Percentiles rank a stretch among this genome's conserved stretches.
Evolutionary conservation across 1,140 invertebrate genomes (phyloP).

Genomic region (Drosophila asahinai): DNA sequence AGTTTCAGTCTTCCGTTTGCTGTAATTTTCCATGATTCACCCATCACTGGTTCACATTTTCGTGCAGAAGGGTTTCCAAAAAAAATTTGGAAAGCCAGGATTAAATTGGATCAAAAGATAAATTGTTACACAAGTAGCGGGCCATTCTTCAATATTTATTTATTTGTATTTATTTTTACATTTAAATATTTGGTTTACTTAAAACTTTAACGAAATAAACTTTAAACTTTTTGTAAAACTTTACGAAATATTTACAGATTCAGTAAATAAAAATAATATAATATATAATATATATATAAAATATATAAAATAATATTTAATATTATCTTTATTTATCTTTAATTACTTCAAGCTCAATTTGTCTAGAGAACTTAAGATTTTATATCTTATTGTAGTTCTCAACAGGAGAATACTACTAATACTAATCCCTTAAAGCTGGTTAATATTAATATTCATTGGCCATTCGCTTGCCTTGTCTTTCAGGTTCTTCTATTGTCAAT

Average conservation of each 20-base stretch:
- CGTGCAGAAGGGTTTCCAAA: not conserved
- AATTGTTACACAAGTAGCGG: not conserved
- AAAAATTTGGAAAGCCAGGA: not conserved
- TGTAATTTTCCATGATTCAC: conserved; percentile 61
- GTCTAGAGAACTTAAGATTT: no score
- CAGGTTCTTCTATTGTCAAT: not conserved
- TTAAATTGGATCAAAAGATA: fast-evolving
- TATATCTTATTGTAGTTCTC: no score
- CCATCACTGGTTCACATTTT: conserved; percentile 36
- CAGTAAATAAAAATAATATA: no score
- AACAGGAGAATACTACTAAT: no score
- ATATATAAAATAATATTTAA: no score
- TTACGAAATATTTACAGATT: no score
- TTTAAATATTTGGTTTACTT: not conserved
- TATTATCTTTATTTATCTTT: no score
- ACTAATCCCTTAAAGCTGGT: not conserved
- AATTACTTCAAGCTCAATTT: no score
- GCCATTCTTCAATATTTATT: not conserved
- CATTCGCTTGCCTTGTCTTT: not conserved
- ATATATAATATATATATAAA: no score
- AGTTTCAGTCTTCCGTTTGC: conserved; percentile 62
- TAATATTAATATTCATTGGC: not conserved
- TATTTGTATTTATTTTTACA: no score
- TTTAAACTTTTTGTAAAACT: no score
- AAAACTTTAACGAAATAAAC: no score